These are phyloP conservation scores for Napeogenes sylphis DNA, from an alignment of 2,888 invertebrate species.

Conservation along the genomic window DNA sequence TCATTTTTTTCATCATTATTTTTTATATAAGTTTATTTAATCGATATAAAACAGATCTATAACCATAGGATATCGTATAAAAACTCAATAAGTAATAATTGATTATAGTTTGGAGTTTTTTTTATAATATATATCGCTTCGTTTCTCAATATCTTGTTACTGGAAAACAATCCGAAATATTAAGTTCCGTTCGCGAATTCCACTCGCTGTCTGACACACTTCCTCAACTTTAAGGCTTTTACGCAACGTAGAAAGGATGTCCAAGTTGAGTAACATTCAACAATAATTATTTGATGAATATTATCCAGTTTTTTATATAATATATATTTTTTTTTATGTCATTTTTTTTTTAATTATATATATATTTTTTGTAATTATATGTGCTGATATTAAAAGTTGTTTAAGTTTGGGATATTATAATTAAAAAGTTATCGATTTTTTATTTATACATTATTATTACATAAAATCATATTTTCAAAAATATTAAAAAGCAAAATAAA, in stretches of 20 bases:
- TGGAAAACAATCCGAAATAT: constrained; percentile 21
- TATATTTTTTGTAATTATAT: background rate
- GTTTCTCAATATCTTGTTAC: constrained; percentile 15
- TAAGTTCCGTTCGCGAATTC: constrained; percentile 42
- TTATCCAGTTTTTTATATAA: constrained; percentile 9
- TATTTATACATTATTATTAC: constrained; percentile 29
- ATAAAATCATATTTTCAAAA: constrained; percentile 44
- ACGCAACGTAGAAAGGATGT: constrained; percentile 41
- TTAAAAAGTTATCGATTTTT: background rate
- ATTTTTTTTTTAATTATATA: background rate
- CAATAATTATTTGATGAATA: constrained; percentile 7
- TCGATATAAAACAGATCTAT: too few relatives aligned
- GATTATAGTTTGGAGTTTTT: too few relatives aligned
- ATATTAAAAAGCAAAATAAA: constrained; percentile 21
- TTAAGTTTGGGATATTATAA: background rate
- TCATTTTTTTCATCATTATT: too few relatives aligned
- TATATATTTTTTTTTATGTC: background rate
- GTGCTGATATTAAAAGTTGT: background rate
- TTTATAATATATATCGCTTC: constrained; percentile 4
- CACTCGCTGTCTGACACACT: constrained; percentile 39
- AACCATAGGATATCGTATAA: too few relatives aligned
- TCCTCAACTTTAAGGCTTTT: constrained; percentile 35
- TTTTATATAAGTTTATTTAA: too few relatives aligned
- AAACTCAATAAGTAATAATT: too few relatives aligned
- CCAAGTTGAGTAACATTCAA: constrained; percentile 33